Percentiles rank a stretch among this genome's conserved stretches.
These are phyloP conservation scores for Temnothorax longispinosus DNA, from an alignment of 1,140 invertebrate genomes.

Conservation along the genomic window DNA sequence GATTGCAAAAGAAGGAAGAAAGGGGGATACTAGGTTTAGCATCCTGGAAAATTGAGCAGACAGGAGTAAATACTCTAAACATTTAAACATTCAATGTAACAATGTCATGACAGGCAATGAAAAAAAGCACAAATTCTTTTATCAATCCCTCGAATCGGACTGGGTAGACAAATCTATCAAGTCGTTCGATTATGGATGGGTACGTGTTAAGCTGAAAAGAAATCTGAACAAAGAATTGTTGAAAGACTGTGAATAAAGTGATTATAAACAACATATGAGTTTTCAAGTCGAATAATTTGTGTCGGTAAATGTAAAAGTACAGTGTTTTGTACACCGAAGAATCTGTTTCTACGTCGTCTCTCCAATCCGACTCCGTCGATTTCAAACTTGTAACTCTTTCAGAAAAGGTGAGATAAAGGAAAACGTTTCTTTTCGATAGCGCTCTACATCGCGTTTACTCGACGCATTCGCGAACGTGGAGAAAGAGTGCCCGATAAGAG, in stretches of 20 bases:
- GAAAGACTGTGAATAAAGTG: neutral
- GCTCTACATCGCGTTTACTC: constrained; percentile 7
- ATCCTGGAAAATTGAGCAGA: constrained; percentile 63
- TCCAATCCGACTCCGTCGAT: constrained; percentile 26
- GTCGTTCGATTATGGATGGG: constrained; percentile 12
- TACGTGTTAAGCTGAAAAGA: neutral
- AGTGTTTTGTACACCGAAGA: neutral
- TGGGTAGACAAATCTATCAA: neutral
- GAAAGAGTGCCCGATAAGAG: constrained; percentile 68
- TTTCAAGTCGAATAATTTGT: neutral
- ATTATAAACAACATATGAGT: neutral
- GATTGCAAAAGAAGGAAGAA: constrained; percentile 39
- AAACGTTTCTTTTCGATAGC: neutral
- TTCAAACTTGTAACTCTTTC: neutral
- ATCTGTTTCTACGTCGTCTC: neutral
- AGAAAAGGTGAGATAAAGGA: constrained; percentile 3
- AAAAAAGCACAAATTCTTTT: neutral
- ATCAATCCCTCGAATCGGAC: constrained; percentile 29
- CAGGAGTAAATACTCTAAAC: constrained; percentile 61
- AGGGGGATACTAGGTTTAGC: constrained; percentile 8
- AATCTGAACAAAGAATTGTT: neutral
- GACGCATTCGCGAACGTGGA: constrained; percentile 39
- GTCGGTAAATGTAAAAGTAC: neutral
- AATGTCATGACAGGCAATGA: constrained; percentile 27
- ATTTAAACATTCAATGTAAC: constrained; percentile 49